Evolutionary conservation across 2,113 vertebrate species (phyloP).

Genomic region (Maccullochella peelii): DNA sequence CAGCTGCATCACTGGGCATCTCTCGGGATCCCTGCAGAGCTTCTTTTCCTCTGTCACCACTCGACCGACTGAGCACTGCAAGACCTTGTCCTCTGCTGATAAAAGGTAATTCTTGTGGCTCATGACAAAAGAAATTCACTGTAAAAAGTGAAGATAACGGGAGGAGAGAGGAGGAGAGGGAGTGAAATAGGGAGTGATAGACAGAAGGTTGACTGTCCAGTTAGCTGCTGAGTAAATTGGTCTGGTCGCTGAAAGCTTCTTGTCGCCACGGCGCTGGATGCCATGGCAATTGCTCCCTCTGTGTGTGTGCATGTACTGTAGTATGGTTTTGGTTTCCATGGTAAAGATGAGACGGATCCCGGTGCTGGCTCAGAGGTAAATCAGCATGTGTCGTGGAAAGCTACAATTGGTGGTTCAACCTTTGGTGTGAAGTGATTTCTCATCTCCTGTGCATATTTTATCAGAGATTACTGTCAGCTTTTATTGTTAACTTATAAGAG

Average conservation of each 20-base stretch:
- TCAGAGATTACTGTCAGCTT: constrained; percentile 26
- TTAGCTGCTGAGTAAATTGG: constrained; percentile 72
- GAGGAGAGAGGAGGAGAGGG: constrained; percentile 27
- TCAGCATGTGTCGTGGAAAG: constrained; percentile 68
- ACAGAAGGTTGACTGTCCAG: constrained; percentile 62
- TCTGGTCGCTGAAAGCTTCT: constrained; percentile 65
- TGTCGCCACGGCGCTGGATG: constrained; percentile 72
- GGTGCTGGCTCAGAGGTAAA: constrained; percentile 73
- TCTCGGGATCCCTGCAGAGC: constrained; percentile 82
- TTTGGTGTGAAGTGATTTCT: constrained; percentile 63
- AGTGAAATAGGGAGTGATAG: constrained; percentile 49
- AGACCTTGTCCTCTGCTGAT: constrained; percentile 67
- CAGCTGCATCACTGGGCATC: constrained; percentile 80
- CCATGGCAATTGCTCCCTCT: constrained; percentile 77
- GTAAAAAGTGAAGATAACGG: constrained; percentile 26
- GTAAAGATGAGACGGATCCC: constrained; percentile 78
- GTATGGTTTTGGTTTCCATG: constrained; percentile 84
- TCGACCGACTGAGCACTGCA: constrained; percentile 57
- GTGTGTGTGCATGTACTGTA: constrained; percentile 70
- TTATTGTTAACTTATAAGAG: constrained; percentile 1
- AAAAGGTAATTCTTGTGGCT: constrained; percentile 73
- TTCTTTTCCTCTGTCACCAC: constrained; percentile 69
- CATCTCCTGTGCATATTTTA: constrained; percentile 40
- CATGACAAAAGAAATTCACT: constrained; percentile 57
- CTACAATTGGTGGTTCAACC: constrained; percentile 72